Base-by-base conservation (phyloP, 2,797 vertebrate genomes). In the Cyprinodon diabolis region DNA sequence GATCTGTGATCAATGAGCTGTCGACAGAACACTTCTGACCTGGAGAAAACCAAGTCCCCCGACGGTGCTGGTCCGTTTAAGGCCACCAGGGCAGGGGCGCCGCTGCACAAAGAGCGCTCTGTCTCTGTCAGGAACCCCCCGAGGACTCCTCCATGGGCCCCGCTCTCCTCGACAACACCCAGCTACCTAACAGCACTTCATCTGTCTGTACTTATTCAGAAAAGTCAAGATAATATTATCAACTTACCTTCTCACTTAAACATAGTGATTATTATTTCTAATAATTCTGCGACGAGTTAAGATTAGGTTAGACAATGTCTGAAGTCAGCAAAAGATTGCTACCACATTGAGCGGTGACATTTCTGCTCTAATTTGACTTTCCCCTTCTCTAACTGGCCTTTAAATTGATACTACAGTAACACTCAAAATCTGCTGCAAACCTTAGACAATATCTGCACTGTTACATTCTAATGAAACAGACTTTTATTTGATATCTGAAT, bases 1-100 rank as follows among this genome's bases (percentile, higher is more conserved):
- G 94, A 94, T 93, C 93, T 94, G 92, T 94, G 95, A 95, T 95
- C 94, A 93, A 94, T 94, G 94, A 93, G 90, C 93, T 94, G 95
- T 93, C 91, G 95, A 95, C 95, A 95, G 94, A 93, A 95, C 95
- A 95, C 94, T 95, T 95, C 92, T 94, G 94, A 93, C 92, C 93
- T 84, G 87, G 89, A 91, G 92, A 91, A 94, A 94, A 92, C 92
- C 79, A 83, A 88, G 90, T 93, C 94, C 94, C 92, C 80, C 56
- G 91, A 87, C 89, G 85, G 86, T 89, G 84, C 87, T 66, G 83
- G 90, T 75, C 91, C 74, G 86, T 89, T 93, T 92, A 85, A 90
- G 93, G 92, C 93, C 94, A 94, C 93, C 91, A 79, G 89, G 88
- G 91, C 90, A 85, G 91, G 93, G 88, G 90, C 85, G 68, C 89